A percentile compares a stretch with the other conserved stretches of the same genome.
Evolutionary conservation across 53 echinoderm and acorn worm genomes (phyloP).

Genomic region (Stichopus horrens): DNA sequence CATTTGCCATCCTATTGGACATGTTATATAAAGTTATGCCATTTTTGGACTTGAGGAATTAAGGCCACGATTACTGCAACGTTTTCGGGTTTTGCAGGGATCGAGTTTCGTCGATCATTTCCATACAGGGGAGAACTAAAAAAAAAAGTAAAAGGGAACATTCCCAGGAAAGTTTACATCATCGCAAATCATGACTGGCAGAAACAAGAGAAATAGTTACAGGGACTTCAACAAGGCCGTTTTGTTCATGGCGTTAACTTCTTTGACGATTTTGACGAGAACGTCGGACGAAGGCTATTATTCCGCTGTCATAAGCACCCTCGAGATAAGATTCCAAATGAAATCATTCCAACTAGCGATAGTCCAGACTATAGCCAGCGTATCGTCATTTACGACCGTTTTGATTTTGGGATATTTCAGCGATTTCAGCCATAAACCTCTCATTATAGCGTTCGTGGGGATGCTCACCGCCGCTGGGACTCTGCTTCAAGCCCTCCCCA

Average conservation of each 20-base stretch:
- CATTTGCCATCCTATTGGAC: too few species aligned
- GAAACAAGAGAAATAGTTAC: too few species aligned
- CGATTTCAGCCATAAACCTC: slow-evolving; percentile 1
- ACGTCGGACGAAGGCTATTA: neutral
- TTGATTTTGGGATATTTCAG: neutral
- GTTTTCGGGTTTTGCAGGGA: too few species aligned
- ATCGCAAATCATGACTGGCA: too few species aligned
- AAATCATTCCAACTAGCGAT: neutral
- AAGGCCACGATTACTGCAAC: too few species aligned
- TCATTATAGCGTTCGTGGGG: neutral
- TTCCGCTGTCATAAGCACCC: neutral
- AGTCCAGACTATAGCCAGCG: neutral
- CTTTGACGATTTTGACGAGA: neutral
- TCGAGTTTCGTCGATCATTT: too few species aligned
- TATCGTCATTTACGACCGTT: neutral
- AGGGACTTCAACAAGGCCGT: neutral
- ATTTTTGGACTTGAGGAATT: too few species aligned
- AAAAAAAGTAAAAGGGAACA: too few species aligned
- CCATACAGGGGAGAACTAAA: too few species aligned
- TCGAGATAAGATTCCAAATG: neutral
- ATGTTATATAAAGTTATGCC: too few species aligned
- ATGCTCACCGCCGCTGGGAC: neutral
- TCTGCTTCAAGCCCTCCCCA: neutral
- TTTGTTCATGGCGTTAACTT: neutral
- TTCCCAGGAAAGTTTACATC: too few species aligned